Evolutionary conservation across 1,140 invertebrate species (phyloP).

Genomic region (Bicyclus anynana): DNA sequence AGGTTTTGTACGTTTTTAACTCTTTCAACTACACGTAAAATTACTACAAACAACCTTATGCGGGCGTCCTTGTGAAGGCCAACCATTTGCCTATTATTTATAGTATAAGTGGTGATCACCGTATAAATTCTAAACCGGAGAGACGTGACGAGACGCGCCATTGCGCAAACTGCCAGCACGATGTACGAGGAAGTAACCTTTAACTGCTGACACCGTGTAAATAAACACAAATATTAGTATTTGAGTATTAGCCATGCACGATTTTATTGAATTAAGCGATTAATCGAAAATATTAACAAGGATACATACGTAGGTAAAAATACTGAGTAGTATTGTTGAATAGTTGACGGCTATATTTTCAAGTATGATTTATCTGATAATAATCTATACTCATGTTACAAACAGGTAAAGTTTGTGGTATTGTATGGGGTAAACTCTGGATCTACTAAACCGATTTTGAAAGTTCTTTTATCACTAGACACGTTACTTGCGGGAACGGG

Average conservation of each 20-base stretch:
- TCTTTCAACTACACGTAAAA: constrained; percentile 35
- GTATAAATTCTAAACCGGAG: constrained; percentile 41
- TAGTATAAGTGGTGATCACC: constrained; percentile 42
- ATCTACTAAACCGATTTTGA: too few species aligned
- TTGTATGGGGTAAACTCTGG: too few species aligned
- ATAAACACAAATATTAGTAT: constrained; percentile 29
- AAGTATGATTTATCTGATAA: too few species aligned
- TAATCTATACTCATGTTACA: too few species aligned
- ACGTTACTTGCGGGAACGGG: too few species aligned
- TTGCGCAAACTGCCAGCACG: constrained; percentile 46
- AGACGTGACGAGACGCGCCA: constrained; percentile 44
- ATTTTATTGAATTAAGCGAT: constrained; percentile 22
- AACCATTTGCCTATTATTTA: constrained; percentile 52
- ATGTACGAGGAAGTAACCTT: constrained; percentile 32
- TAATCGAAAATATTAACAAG: constrained; percentile 11
- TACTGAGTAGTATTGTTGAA: not conserved
- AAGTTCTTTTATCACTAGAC: too few species aligned
- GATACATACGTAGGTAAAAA: not conserved
- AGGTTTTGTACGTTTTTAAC: constrained; percentile 24
- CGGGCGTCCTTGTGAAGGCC: constrained; percentile 67
- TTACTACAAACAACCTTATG: constrained; percentile 42
- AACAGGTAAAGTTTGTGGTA: too few species aligned
- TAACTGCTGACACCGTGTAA: constrained; percentile 25
- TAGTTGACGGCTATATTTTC: too few species aligned
- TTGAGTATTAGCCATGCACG: constrained; percentile 26